Base-by-base conservation (phyloP, 2,888 invertebrate species). In the Patella ulyssiponensis region DNA sequence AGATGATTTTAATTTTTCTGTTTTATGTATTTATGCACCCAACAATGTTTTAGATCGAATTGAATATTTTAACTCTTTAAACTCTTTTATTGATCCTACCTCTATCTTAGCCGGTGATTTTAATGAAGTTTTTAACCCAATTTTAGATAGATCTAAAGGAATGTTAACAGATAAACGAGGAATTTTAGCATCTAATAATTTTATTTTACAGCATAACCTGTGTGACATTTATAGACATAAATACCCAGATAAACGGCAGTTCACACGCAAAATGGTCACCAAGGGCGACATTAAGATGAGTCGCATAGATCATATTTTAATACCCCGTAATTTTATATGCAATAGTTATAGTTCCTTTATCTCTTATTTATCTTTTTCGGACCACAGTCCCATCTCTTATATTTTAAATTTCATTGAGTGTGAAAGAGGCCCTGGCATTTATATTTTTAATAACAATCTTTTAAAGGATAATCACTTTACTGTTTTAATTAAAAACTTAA, bases 351-450 rank as follows among this genome's bases (percentile, higher is more conserved):
- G 15, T 64, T 7, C 12, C 11, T 64, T 64, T 64, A 64, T 64
- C 1, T 15, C 7, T 5, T 20, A 20, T 12, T 15, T 15, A 1
- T 15, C 1, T 15, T 15, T 64, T 7, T 64, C 64, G 9, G 64
- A 64, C 20, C 64, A 64, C 15, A 64, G 15, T 14, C 64, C 64
- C 2, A 20, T 64, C 15, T 64, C 64, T 11, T 2, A 15, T 20
- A 20, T 64, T 12, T 69, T 75, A 23, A 44, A 75, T 33, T 72
- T 75, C 44, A 56, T 15, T 52, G 52, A 44, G 23, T 71, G 71
- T 11, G 78, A 78, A 78, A 17, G 76, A 69, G 75, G 78, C 20
- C 78, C 73, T n/a, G 78, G 78, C 17, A 17, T 77, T n/a, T 77
- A 73, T 69, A 52, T 73, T 23, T 58, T 75, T 11, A 78, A 78